Conservation (phyloP, 2,888 invertebrate species). For the Catocala nupta region DNA sequence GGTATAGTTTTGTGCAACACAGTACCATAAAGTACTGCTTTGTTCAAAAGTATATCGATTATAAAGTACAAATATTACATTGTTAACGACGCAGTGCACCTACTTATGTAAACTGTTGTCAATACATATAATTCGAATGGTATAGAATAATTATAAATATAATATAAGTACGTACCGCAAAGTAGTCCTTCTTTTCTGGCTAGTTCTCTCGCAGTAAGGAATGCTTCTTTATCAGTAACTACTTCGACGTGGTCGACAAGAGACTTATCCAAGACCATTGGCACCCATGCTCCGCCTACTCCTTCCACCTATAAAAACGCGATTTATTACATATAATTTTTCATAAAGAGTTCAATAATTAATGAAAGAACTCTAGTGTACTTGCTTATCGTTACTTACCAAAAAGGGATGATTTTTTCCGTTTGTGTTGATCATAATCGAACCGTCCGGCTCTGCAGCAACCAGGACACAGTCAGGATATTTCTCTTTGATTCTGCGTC, state of each 20-base stretch:
- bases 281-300: constrained; percentile 96
- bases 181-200: constrained; percentile 96
- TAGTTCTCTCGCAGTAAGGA: constrained; percentile 93
- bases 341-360: no score
- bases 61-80: no score
- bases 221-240: constrained; percentile 91
- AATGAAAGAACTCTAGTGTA: no score
- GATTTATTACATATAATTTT: not conserved
- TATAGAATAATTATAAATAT: not conserved
- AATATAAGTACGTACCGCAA: constrained; percentile 87
- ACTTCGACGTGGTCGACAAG: constrained; percentile 95
- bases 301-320: constrained; percentile 86
- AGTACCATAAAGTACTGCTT: no score
- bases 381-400: constrained; percentile 36
- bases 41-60: no score
- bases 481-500: constrained; percentile 93
- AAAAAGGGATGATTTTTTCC: constrained; percentile 53
- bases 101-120: no score
- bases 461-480: constrained; percentile 91
- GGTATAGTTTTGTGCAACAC: no score
- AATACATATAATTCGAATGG: no score
- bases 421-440: constrained; percentile 73
- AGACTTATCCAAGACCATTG: constrained; percentile 93
- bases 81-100: no score
- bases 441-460: constrained; percentile 96